phyloP scores from a whole-genome alignment of 2,888 invertebrate genomes.

The Epistrophe eligans region DNA sequence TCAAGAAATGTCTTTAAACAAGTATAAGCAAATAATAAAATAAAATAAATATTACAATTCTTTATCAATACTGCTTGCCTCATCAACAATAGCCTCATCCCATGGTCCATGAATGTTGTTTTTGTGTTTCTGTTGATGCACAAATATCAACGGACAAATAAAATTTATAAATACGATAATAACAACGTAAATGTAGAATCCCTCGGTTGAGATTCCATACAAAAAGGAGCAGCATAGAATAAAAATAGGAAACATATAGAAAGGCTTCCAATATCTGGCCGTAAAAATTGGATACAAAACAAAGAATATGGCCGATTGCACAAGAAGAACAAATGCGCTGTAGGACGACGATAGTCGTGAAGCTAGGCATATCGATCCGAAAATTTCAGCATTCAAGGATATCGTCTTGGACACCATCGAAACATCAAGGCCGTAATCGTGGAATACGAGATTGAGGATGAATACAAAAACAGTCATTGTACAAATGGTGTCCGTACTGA shows the following conservation, averaged over 20 bases:
- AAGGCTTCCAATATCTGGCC: constrained; percentile 86
- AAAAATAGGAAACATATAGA: constrained; percentile 85
- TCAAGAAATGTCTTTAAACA: background rate
- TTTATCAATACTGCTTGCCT: constrained; percentile 81
- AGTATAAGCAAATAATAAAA: background rate
- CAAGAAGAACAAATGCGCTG: constrained; percentile 95
- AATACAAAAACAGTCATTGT: constrained; percentile 95
- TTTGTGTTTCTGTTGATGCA: constrained; percentile 91
- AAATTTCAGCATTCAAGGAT: constrained; percentile 97
- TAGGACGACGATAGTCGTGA: constrained; percentile 94
- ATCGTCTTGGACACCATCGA: constrained; percentile 95
- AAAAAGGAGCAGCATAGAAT: constrained; percentile 85
- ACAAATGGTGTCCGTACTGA: constrained; percentile 98
- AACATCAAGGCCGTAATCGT: constrained; percentile 94
- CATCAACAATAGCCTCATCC: constrained; percentile 95
- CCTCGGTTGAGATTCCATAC: constrained; percentile 85
- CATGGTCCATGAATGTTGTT: constrained; percentile 98
- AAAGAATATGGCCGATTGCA: constrained; percentile 94
- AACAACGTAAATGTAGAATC: constrained; percentile 87
- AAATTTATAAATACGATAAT: constrained; percentile 88
- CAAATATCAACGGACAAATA: constrained; percentile 90
- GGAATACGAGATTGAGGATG: constrained; percentile 94
- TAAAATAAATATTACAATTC: constrained; percentile 78
- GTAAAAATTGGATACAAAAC: constrained; percentile 94
- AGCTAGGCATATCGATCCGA: constrained; percentile 97